Conservation (phyloP, 2,888 invertebrate species). For the Strigamia transsilvanica region DNA sequence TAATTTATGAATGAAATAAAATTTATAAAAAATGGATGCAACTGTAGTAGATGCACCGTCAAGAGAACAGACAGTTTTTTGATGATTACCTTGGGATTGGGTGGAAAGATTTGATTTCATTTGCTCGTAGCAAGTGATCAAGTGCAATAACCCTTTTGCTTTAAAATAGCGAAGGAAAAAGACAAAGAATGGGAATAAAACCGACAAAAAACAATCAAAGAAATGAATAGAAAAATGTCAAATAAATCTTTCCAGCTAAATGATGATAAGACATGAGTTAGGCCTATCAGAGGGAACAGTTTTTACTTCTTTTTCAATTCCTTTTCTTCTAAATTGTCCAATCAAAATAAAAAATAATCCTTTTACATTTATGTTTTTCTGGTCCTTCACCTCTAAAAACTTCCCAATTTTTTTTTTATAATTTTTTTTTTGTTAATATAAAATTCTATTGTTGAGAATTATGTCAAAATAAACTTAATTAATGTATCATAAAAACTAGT, state of each 20-base stretch:
- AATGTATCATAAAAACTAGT: slow-evolving; percentile 38
- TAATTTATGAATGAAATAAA: slow-evolving; percentile 26
- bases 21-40: slow-evolving; percentile 4
- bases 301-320: neutral
- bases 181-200: neutral
- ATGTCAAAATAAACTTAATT: slow-evolving; percentile 34
- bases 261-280: too few species aligned
- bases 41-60: neutral
- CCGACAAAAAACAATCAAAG: neutral
- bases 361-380: neutral
- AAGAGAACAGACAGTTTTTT: slow-evolving; percentile 14
- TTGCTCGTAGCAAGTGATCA: neutral
- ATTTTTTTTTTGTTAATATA: neutral
- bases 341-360: neutral
- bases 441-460: slow-evolving; percentile 38
- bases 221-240: neutral
- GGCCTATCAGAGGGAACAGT: too few species aligned
- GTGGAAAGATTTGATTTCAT: slow-evolving; percentile 5
- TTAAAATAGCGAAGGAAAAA: neutral
- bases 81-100: slow-evolving; percentile 35
- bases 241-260: neutral
- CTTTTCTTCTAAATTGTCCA: neutral
- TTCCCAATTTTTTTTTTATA: slow-evolving; percentile 15
- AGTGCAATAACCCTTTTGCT: slow-evolving; percentile 20
- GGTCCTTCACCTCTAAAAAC: slow-evolving; percentile 22